These are phyloP conservation scores for Haliclystus octoradiatus DNA, from an alignment of 30 jellyfish, hydroid and myxozoan species.

Conservation along the genomic window DNA sequence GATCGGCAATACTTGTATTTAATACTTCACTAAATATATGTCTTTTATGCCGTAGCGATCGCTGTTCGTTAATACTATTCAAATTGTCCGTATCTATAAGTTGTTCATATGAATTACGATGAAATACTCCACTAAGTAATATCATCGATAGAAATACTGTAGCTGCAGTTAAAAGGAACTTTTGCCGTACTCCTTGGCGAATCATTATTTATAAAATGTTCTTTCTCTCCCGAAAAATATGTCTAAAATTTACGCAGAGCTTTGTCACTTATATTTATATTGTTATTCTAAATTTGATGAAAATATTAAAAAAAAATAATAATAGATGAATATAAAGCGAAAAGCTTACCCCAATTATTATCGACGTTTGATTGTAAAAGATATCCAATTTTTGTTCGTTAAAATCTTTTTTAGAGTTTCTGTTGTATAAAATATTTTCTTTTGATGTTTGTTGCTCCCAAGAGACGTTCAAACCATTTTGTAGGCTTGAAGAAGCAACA, in stretches of 20 bases:
- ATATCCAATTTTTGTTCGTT: too few relatives aligned
- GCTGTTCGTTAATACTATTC: neutral
- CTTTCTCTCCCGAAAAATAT: neutral
- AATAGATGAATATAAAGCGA: too few relatives aligned
- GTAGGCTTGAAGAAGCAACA: neutral
- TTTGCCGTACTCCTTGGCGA: neutral
- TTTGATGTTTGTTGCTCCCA: too few relatives aligned
- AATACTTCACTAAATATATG: slow-evolving; percentile 19
- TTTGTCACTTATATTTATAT: too few relatives aligned
- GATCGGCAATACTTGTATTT: neutral
- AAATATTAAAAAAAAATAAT: too few relatives aligned
- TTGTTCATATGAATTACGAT: neutral
- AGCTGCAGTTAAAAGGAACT: neutral
- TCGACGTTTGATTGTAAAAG: too few relatives aligned
- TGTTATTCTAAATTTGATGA: too few relatives aligned
- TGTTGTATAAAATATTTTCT: too few relatives aligned
- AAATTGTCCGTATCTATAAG: neutral
- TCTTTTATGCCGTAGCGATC: slow-evolving; percentile 6
- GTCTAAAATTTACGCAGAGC: too few relatives aligned
- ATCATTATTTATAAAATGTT: neutral
- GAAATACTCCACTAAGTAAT: neutral
- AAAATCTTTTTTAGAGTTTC: too few relatives aligned
- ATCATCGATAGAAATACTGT: neutral
- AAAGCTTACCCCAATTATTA: too few relatives aligned
- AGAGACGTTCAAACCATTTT: neutral